Conservation (phyloP, 2,888 invertebrate genomes). For the Lamellibrachia satsuma region DNA sequence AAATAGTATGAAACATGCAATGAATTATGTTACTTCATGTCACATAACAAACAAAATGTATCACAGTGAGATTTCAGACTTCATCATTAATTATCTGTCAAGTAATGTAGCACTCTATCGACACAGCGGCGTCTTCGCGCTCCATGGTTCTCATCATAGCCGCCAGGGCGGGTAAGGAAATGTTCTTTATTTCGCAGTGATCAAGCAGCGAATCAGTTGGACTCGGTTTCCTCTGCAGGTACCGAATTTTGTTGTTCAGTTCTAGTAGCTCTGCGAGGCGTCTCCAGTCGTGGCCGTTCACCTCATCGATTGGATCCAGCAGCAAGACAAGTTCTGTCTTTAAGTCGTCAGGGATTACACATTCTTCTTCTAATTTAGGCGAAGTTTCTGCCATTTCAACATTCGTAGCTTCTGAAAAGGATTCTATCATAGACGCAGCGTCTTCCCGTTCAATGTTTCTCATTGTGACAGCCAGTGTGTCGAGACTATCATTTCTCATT, state of each 20-base stretch:
- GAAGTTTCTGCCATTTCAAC: neutral
- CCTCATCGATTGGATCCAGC: neutral
- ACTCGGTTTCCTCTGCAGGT: neutral
- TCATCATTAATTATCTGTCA: neutral
- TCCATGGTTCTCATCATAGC: neutral
- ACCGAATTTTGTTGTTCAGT: neutral
- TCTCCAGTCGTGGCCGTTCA: neutral
- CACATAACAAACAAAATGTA: neutral
- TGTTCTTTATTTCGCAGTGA: neutral
- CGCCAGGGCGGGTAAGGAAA: neutral
- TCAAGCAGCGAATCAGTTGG: neutral
- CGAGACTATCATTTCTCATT: neutral
- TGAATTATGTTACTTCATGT: too few relatives aligned
- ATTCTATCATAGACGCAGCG: neutral
- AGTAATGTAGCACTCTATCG: neutral
- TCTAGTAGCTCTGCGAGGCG: neutral
- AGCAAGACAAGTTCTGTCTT: constrained; percentile 8
- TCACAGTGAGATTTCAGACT: neutral
- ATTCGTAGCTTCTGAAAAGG: neutral
- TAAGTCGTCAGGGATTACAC: neutral
- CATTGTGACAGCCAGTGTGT: neutral
- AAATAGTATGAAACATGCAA: too few relatives aligned
- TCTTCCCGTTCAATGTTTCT: neutral
- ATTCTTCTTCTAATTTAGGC: neutral
- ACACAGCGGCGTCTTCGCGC: neutral